Conservation (phyloP, 1,140 invertebrate genomes). For the Cephus cinctus region DNA sequence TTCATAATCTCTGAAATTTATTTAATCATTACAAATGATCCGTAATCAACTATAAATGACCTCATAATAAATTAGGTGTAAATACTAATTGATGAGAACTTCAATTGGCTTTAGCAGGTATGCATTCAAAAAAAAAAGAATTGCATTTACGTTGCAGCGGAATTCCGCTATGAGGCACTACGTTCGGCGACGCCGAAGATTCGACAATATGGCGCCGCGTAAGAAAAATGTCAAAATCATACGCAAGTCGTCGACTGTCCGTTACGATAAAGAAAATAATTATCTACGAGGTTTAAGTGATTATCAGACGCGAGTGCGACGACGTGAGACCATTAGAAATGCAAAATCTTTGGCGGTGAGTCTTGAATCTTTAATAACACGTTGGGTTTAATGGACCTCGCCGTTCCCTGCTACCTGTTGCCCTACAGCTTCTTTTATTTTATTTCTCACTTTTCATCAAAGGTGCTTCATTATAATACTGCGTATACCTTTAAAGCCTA, state of each 20-base stretch:
- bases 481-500: no score
- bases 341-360: slow-evolving; percentile 38
- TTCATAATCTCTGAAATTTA: no score
- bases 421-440: no score
- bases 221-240: slow-evolving; percentile 31
- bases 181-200: not conserved
- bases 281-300: slow-evolving; percentile 48
- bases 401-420: no score
- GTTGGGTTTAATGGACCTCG: no score
- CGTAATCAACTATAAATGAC: no score
- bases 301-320: slow-evolving; percentile 44
- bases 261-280: slow-evolving; percentile 44
- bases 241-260: slow-evolving; percentile 15
- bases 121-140: not conserved
- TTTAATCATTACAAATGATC: no score
- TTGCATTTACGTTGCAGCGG: not conserved
- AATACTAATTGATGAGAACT: no score
- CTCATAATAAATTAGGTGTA: no score
- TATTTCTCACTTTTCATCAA: no score
- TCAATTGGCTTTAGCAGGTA: no score
- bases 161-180: not conserved
- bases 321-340: slow-evolving; percentile 44
- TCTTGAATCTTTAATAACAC: slow-evolving; percentile 13
- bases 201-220: slow-evolving; percentile 46
- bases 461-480: no score